These are phyloP conservation scores for Diachrysia chrysitis DNA, from an alignment of 2,888 invertebrate species.

Conservation along the genomic window DNA sequence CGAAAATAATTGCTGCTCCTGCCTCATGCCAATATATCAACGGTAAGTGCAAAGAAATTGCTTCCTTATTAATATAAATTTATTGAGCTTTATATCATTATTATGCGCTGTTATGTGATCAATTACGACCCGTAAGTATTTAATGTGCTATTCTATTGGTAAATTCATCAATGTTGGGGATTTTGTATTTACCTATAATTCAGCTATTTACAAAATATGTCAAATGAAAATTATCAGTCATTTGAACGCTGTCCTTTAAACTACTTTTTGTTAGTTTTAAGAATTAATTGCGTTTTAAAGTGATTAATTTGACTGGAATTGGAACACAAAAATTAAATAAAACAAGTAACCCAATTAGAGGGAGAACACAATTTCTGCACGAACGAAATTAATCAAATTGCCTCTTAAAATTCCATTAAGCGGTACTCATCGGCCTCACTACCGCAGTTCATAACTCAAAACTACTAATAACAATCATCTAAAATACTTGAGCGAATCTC, in stretches of 20 bases:
- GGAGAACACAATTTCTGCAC: conserved; percentile 47
- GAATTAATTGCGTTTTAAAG: conserved; percentile 38
- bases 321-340: conserved; percentile 32
- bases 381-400: conserved; percentile 63
- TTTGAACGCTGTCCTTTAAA: conserved; percentile 13
- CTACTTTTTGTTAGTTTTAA: conserved; percentile 22
- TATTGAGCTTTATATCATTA: conserved; percentile 65
- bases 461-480: conserved; percentile 74
- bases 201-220: background rate
- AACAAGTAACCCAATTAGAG: conserved; percentile 45
- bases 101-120: conserved; percentile 40
- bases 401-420: conserved; percentile 77
- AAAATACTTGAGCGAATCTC: conserved; percentile 74
- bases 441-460: conserved; percentile 65
- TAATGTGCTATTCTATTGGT: conserved; percentile 36
- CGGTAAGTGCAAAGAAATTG: conserved; percentile 60
- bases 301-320: conserved; percentile 44
- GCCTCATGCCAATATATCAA: conserved; percentile 57
- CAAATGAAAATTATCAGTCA: background rate
- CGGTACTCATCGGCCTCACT: conserved; percentile 60
- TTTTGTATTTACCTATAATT: conserved; percentile 24
- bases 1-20: conserved; percentile 72
- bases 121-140: conserved; percentile 35
- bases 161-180: conserved; percentile 37
- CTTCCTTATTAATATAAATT: conserved; percentile 64